phyloP scores from a whole-genome alignment of 2,888 invertebrate genomes.

The Linnaemya tessellans region DNA sequence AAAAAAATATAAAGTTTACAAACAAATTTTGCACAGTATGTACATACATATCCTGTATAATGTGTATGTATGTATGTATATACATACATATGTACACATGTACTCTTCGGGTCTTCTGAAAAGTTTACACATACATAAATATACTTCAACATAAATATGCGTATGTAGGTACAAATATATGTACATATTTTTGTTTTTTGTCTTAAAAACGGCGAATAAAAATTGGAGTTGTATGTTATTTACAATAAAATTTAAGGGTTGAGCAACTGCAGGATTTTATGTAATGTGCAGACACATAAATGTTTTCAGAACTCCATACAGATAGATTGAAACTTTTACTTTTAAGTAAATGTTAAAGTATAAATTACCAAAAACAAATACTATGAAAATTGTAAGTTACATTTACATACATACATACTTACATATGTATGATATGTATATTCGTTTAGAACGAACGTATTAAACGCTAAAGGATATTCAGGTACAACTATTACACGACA shows the following conservation, averaged over 20 bases:
- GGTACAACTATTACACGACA: not conserved
- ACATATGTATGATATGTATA: conserved; percentile 2
- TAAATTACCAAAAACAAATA: not conserved
- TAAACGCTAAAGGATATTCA: conserved; percentile 40
- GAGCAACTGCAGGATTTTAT: not conserved
- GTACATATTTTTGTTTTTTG: not conserved
- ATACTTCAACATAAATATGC: no score
- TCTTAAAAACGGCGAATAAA: not conserved
- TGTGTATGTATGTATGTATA: not conserved
- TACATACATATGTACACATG: not conserved
- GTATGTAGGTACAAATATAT: not conserved
- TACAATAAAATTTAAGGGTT: conserved; percentile 17
- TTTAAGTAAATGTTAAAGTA: not conserved
- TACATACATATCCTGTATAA: not conserved
- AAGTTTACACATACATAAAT: no score
- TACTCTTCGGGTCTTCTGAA: not conserved
- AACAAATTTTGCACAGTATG: conserved; percentile 23
- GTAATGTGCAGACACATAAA: not conserved
- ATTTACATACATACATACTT: not conserved
- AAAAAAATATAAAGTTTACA: conserved; percentile 27
- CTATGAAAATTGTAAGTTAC: not conserved
- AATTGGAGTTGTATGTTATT: not conserved
- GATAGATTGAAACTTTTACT: conserved; percentile 45
- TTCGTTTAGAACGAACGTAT: conserved; percentile 58
- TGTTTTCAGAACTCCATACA: conserved; percentile 46